Evolutionary conservation across 2,797 vertebrate genomes (phyloP).

Genomic region (Dromococcyx pavoninus): DNA sequence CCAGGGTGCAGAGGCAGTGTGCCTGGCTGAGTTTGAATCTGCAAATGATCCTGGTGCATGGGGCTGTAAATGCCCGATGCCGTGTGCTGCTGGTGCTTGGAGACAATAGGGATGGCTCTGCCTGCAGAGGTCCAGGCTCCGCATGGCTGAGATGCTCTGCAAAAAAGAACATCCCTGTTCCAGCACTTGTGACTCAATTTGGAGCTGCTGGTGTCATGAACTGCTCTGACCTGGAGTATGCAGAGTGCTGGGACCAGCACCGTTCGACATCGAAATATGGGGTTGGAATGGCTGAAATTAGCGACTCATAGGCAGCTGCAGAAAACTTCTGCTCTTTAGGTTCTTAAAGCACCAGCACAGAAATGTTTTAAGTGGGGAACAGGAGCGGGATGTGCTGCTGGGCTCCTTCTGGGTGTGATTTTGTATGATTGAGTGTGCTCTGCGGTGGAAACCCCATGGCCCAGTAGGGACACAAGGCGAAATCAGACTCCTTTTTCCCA

Average conservation of each 20-base stretch:
- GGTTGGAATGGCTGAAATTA: background rate
- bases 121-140: background rate
- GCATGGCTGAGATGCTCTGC: accelerated
- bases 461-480: background rate
- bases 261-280: accelerated
- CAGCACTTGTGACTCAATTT: accelerated
- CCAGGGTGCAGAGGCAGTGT: background rate
- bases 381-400: background rate
- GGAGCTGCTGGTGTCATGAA: accelerated
- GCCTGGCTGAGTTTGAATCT: background rate
- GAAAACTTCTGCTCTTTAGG: accelerated
- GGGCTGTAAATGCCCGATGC: too few relatives aligned
- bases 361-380: background rate
- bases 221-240: accelerated
- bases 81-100: accelerated
- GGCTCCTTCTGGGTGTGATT: background rate
- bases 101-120: background rate
- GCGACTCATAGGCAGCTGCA: background rate
- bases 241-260: background rate
- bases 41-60: accelerated
- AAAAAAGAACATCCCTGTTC: background rate
- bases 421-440: accelerated
- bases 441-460: accelerated
- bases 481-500: background rate
- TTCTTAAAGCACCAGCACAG: accelerated